Evolutionary conservation across 2,888 invertebrate species (phyloP).

Genomic region (Torymus auratus): DNA sequence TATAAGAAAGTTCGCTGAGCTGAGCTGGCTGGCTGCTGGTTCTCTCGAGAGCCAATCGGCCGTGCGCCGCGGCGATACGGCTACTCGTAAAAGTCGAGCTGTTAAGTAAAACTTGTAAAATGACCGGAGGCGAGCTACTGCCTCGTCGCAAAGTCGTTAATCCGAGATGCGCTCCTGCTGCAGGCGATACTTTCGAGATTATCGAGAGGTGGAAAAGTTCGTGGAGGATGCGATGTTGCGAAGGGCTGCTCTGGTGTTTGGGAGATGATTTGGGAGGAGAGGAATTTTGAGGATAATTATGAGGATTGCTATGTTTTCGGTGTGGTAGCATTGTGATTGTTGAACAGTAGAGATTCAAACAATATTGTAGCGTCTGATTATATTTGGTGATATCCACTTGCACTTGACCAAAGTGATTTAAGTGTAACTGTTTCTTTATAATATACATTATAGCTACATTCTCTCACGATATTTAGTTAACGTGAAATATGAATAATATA

Average conservation of each 20-base stretch:
- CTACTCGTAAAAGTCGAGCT: conserved; percentile 56
- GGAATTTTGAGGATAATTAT: too few relatives aligned
- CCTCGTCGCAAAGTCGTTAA: conserved; percentile 52
- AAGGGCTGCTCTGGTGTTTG: too few relatives aligned
- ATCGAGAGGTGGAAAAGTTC: not conserved
- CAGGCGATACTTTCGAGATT: conserved; percentile 24
- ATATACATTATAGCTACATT: not conserved
- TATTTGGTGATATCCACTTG: too few relatives aligned
- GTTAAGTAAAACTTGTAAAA: conserved; percentile 60
- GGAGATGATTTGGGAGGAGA: not conserved
- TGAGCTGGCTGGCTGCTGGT: too few relatives aligned
- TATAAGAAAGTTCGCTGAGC: not conserved
- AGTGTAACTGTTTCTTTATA: too few relatives aligned
- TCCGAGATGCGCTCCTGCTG: conserved; percentile 44
- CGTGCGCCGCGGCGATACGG: not conserved
- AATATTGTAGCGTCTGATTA: too few relatives aligned
- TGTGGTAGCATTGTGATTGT: too few relatives aligned
- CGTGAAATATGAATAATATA: not conserved
- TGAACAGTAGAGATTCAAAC: too few relatives aligned
- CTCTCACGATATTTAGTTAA: not conserved
- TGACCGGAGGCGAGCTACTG: conserved; percentile 9
- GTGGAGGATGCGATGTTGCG: not conserved
- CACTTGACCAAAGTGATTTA: too few relatives aligned
- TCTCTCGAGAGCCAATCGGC: conserved; percentile 53
- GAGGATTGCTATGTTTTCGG: too few relatives aligned